These are phyloP conservation scores for Cremastobaeus sp. DNA, from an alignment of 2,888 invertebrate genomes.

Conservation along the genomic window DNA sequence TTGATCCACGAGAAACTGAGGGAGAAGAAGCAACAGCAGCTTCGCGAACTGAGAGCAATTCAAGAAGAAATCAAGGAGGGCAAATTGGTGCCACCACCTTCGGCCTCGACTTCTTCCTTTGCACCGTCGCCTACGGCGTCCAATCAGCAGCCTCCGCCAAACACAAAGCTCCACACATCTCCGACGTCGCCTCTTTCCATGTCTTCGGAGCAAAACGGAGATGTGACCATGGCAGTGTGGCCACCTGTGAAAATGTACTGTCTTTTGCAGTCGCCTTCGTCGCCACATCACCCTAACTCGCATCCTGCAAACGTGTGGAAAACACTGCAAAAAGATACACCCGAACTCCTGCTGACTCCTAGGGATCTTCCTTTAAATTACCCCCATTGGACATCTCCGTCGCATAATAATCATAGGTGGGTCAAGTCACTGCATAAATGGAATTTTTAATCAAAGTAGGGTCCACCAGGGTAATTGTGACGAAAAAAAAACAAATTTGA, in stretches of 20 bases:
- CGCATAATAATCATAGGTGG: conserved; percentile 70
- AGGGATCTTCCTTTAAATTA: conserved; percentile 78
- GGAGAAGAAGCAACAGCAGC: conserved; percentile 92
- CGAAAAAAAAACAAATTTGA: too few species aligned
- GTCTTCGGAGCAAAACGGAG: conserved; percentile 67
- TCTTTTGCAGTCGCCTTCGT: conserved; percentile 71
- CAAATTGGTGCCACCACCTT: conserved; percentile 84
- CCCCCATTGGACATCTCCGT: conserved; percentile 73
- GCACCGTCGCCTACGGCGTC: conserved; percentile 71
- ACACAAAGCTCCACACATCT: conserved; percentile 79
- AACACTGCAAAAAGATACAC: conserved; percentile 83
- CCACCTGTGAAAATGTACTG: conserved; percentile 77
- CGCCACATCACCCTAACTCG: conserved; percentile 69
- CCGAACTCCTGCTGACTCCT: conserved; percentile 88
- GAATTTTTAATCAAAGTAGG: too few species aligned
- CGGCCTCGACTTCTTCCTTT: conserved; percentile 79
- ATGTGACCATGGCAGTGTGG: conserved; percentile 69
- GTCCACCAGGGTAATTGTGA: too few species aligned
- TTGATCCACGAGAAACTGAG: conserved; percentile 90
- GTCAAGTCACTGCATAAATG: conserved; percentile 16
- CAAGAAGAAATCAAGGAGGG: conserved; percentile 93
- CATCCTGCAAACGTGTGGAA: conserved; percentile 73
- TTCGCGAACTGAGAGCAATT: conserved; percentile 88
- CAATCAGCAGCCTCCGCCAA: conserved; percentile 80
- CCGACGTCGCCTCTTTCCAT: conserved; percentile 71